phyloP scores from a whole-genome alignment of 2,113 vertebrate genomes.

The Sakesphorus luctuosus region DNA sequence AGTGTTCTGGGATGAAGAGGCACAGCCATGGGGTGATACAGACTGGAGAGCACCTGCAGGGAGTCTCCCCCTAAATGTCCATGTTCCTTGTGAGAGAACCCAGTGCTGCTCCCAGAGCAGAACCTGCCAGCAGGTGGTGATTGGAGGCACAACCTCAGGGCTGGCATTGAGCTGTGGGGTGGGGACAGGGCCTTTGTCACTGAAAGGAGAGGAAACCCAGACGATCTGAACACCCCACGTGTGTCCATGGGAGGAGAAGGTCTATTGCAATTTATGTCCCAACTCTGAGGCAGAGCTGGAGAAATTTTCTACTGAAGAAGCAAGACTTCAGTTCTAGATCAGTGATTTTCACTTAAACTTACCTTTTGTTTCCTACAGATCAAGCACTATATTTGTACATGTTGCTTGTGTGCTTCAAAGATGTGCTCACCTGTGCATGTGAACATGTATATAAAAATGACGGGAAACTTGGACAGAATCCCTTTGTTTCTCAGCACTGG shows the following conservation, averaged over 20 bases:
- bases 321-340: neutral
- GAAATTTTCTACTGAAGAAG: neutral
- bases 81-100: neutral
- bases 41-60: neutral
- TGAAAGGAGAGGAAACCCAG: neutral
- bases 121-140: neutral
- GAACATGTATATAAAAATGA: fast-evolving
- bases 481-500: neutral
- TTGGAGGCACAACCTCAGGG: neutral
- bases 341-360: neutral
- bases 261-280: neutral
- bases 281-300: neutral
- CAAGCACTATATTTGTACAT: fast-evolving
- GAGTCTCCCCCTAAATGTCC: neutral
- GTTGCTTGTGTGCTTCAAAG: neutral
- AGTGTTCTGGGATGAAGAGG: fast-evolving
- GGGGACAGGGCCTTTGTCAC: neutral
- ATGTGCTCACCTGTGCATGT: fast-evolving
- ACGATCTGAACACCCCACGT: fast-evolving
- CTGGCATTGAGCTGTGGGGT: neutral
- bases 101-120: neutral
- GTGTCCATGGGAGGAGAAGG: neutral
- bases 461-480: neutral
- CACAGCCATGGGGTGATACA: neutral
- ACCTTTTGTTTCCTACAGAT: neutral